Evolutionary conservation across 2,888 invertebrate genomes (phyloP).

Genomic region (Microchrysa polita): DNA sequence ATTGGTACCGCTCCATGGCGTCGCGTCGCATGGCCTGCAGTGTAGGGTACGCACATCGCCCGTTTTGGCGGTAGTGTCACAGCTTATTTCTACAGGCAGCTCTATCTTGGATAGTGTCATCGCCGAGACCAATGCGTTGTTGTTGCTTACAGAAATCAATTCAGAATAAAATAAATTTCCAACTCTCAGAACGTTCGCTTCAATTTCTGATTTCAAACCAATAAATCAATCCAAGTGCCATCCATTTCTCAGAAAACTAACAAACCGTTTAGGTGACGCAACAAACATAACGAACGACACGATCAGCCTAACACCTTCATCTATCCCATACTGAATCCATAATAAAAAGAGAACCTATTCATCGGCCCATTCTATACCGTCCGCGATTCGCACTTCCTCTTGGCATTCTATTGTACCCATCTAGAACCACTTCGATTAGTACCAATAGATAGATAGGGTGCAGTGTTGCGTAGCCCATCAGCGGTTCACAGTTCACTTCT

Average conservation of each 20-base stretch:
- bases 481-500: constrained; percentile 41
- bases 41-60: no score
- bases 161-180: no score
- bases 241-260: constrained; percentile 33
- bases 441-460: constrained; percentile 20
- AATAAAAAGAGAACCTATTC: neutral
- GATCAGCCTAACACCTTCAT: constrained; percentile 36
- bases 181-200: no score
- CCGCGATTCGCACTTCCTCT: neutral
- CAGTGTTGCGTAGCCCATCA: constrained; percentile 38
- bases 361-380: neutral
- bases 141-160: no score
- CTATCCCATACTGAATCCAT: neutral
- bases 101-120: no score
- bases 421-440: constrained; percentile 34
- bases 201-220: constrained; percentile 14
- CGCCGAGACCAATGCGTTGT: no score
- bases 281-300: constrained; percentile 41
- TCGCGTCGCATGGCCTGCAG: no score
- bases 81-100: no score
- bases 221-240: constrained; percentile 26
- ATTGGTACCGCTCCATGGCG: no score
- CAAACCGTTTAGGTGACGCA: constrained; percentile 40
- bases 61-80: no score
- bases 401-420: neutral